Evolutionary conservation across 2,113 vertebrate genomes (phyloP).

Genomic region (Cebus imitator): DNA sequence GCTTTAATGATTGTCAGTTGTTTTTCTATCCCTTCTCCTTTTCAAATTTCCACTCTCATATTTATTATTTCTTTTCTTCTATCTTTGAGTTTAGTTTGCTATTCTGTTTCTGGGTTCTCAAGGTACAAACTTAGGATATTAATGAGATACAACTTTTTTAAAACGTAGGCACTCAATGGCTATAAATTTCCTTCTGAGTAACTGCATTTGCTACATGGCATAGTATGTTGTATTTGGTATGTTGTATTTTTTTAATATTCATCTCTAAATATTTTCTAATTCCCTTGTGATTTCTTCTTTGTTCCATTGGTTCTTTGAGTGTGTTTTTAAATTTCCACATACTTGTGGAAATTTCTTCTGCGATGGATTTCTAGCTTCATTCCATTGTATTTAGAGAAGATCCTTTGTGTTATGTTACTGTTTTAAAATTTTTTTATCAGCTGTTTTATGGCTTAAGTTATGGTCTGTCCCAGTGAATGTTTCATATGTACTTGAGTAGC

Average conservation of each 20-base stretch:
- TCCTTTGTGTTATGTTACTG: not conserved
- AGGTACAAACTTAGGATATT: not conserved
- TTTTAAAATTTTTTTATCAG: not conserved
- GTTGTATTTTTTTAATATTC: not conserved
- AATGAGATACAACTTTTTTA: not conserved
- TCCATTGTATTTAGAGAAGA: not conserved
- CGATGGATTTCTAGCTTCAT: not conserved
- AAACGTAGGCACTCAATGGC: not conserved
- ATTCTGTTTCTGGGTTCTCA: not conserved
- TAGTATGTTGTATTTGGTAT: not conserved
- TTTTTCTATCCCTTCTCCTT: not conserved
- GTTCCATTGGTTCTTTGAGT: not conserved
- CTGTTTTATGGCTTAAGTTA: not conserved
- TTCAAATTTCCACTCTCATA: not conserved
- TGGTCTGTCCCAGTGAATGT: not conserved
- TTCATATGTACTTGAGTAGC: not conserved
- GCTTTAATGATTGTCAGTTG: not conserved
- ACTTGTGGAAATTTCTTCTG: not conserved
- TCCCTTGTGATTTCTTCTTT: not conserved
- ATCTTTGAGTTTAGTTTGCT: not conserved
- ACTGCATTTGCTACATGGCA: not conserved
- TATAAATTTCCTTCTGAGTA: not conserved
- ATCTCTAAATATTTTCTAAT: not conserved
- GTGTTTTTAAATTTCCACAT: not conserved
- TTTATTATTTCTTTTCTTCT: not conserved